Conservation (phyloP, 2,888 invertebrate genomes). For the Eugnorisma glareosa region DNA sequence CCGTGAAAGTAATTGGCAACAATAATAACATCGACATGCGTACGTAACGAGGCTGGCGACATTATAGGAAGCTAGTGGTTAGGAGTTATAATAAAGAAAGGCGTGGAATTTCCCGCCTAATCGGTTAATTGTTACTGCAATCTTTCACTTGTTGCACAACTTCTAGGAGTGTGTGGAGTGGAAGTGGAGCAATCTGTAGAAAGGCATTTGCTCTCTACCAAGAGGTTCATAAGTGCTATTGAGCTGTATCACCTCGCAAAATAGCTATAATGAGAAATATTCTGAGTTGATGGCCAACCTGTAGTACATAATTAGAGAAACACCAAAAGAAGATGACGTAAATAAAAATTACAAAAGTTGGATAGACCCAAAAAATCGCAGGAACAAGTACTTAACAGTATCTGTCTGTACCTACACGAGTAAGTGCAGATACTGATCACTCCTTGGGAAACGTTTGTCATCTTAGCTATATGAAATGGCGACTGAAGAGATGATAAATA, state of each 20-base stretch:
- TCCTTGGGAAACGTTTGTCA: background rate
- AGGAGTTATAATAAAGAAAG: conserved; percentile 37
- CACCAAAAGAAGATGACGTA: background rate
- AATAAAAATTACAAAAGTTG: background rate
- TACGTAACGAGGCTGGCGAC: conserved; percentile 56
- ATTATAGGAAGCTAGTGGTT: conserved; percentile 62
- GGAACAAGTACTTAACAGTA: background rate
- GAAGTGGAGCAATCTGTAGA: background rate
- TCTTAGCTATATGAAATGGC: background rate
- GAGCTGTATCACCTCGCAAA: background rate
- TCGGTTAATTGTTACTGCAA: conserved; percentile 7
- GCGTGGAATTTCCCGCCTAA: conserved; percentile 28
- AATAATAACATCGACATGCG: conserved; percentile 60
- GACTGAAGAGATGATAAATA: background rate
- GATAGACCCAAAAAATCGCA: background rate
- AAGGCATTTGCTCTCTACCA: background rate
- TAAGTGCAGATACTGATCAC: background rate
- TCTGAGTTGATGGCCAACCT: background rate
- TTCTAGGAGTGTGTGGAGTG: background rate
- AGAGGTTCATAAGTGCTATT: background rate
- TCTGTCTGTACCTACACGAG: background rate
- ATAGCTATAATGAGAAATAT: background rate
- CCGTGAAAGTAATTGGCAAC: conserved; percentile 82
- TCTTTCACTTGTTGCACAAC: conserved; percentile 16
- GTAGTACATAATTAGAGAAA: background rate